Conservation (phyloP, 2,113 vertebrate genomes). For the Colaptes auratus region DNA sequence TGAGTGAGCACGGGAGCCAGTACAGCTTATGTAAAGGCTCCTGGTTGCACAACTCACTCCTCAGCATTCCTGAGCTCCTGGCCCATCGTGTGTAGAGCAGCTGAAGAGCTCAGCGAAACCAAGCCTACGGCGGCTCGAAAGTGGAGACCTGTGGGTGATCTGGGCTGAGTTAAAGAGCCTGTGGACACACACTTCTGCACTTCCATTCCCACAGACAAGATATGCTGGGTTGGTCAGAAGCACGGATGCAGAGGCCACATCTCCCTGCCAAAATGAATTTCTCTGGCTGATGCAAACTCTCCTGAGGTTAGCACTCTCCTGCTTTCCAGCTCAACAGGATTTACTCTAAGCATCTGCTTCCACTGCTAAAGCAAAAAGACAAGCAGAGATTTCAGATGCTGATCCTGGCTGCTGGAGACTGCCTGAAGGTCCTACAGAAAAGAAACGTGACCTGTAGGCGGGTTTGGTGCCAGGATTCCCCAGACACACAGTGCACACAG, state of each 20-base stretch:
- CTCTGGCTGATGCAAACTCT: background rate
- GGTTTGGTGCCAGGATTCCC: accelerated
- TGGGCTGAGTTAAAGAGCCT: background rate
- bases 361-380: background rate
- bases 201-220: background rate
- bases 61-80: accelerated
- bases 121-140: accelerated
- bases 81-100: background rate
- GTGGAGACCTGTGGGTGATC: background rate
- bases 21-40: background rate
- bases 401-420: accelerated
- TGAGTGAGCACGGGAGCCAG: background rate
- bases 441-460: accelerated
- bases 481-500: accelerated
- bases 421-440: background rate
- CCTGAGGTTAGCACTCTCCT: accelerated
- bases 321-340: background rate
- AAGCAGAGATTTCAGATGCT: too few species aligned
- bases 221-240: accelerated
- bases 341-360: background rate
- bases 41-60: background rate
- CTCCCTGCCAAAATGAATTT: background rate
- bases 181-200: background rate
- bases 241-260: accelerated
- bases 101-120: background rate